phyloP scores from a whole-genome alignment of 2,113 vertebrate genomes.

The Saccopteryx bilineata region DNA sequence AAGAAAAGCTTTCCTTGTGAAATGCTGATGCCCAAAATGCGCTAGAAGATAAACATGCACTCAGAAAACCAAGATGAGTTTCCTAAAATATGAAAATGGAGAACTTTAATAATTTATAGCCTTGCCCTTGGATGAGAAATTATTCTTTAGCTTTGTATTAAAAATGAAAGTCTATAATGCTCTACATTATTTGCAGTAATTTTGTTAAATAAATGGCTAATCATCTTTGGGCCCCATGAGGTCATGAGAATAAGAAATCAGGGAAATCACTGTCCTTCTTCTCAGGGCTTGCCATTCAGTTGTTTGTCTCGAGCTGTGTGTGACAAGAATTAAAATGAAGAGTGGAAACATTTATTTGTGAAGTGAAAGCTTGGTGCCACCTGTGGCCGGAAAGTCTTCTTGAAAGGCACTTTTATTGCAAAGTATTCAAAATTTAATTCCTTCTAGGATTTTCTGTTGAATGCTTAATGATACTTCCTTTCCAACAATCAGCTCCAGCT shows the following conservation, averaged over 20 bases:
- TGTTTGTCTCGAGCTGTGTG: background rate
- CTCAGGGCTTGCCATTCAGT: background rate
- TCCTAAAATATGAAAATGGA: background rate
- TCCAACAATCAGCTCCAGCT: slow-evolving; percentile 29
- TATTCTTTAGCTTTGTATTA: background rate
- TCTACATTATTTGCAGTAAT: slow-evolving; percentile 1
- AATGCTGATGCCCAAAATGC: background rate
- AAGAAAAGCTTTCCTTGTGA: background rate
- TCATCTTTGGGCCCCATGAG: background rate
- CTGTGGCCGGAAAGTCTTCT: slow-evolving; percentile 25
- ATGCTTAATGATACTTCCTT: slow-evolving; percentile 46
- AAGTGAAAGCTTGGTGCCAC: slow-evolving; percentile 14
- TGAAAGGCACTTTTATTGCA: slow-evolving; percentile 56
- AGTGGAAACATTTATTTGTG: background rate
- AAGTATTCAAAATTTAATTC: slow-evolving; percentile 51
- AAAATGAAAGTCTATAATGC: background rate
- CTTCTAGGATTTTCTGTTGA: slow-evolving; percentile 29
- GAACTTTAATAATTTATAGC: slow-evolving; percentile 9
- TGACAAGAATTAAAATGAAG: slow-evolving; percentile 16
- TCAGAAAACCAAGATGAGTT: background rate
- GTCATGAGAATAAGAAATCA: slow-evolving; percentile 24
- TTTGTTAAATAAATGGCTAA: slow-evolving; percentile 20
- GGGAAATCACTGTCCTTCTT: background rate
- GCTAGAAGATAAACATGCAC: background rate
- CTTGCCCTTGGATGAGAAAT: background rate